Percentiles rank a stretch among this genome's conserved stretches.
Conservation (phyloP, 2,113 vertebrate species). For the Myrmecophaga tridactyla region DNA sequence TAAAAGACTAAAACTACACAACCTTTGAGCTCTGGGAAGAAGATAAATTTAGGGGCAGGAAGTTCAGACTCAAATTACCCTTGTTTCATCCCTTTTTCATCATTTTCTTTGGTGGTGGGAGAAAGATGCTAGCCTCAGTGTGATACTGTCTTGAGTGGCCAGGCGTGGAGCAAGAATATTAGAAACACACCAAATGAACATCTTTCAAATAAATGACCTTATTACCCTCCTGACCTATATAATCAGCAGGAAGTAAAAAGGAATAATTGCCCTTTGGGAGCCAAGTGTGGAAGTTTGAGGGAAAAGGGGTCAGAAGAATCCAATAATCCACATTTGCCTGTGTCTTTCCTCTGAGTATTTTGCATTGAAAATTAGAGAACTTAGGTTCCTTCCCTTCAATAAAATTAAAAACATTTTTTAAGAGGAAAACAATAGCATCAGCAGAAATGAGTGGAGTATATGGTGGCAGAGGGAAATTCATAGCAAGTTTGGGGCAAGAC, state of each 20-base stretch:
- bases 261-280: not conserved
- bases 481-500: not conserved
- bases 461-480: not conserved
- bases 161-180: slow-evolving; percentile 34
- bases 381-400: not conserved
- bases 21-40: not conserved
- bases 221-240: slow-evolving; percentile 38
- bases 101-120: not conserved
- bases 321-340: not conserved
- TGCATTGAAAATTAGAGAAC: not conserved
- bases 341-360: not conserved
- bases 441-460: slow-evolving; percentile 2
- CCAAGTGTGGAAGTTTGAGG: not conserved
- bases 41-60: slow-evolving; percentile 34
- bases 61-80: slow-evolving; percentile 49
- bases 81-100: slow-evolving; percentile 23
- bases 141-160: not conserved
- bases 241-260: not conserved
- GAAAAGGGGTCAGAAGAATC: not conserved
- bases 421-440: not conserved
- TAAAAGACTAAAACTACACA: not conserved
- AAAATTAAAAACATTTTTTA: not conserved
- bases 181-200: slow-evolving; percentile 44
- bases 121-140: not conserved
- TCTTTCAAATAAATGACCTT: slow-evolving; percentile 42